Evolutionary conservation across 2,113 vertebrate genomes (phyloP).

Genomic region (Leptocoma aspasia): DNA sequence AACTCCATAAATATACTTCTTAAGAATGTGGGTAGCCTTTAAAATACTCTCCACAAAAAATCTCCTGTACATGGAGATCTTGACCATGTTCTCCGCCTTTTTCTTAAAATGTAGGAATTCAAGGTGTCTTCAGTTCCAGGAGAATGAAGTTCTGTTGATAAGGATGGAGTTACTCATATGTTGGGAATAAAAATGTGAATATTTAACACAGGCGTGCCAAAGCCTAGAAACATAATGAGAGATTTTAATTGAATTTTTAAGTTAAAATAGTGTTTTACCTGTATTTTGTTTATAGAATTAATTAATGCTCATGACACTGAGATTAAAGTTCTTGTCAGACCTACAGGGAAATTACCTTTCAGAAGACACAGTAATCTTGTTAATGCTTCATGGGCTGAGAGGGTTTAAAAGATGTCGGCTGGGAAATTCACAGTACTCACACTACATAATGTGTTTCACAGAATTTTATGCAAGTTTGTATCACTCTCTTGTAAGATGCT

Average conservation of each 20-base stretch:
- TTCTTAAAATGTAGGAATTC: not conserved
- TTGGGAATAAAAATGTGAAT: conserved; percentile 1
- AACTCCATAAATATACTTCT: not conserved
- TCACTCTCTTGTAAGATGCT: not conserved
- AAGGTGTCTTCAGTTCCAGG: not conserved
- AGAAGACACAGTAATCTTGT: not conserved
- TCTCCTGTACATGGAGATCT: not conserved
- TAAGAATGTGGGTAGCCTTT: not conserved
- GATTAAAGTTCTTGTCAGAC: conserved; percentile 24
- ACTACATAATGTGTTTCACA: not conserved
- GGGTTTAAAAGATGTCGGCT: not conserved
- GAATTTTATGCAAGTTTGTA: not conserved
- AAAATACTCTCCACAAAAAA: not conserved
- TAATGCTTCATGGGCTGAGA: not conserved
- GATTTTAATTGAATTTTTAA: conserved; percentile 10
- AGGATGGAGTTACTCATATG: not conserved
- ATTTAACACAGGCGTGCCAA: not conserved
- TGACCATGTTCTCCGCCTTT: rapidly evolving
- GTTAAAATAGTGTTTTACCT: conserved; percentile 11
- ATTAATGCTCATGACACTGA: not conserved
- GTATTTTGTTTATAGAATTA: conserved; percentile 44
- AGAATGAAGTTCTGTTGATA: not conserved
- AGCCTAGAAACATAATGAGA: not conserved
- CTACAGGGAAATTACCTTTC: not conserved
- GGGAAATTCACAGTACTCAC: not conserved